Evolutionary conservation across 2,113 vertebrate genomes (phyloP).

Genomic region (Corvus hawaiiensis): DNA sequence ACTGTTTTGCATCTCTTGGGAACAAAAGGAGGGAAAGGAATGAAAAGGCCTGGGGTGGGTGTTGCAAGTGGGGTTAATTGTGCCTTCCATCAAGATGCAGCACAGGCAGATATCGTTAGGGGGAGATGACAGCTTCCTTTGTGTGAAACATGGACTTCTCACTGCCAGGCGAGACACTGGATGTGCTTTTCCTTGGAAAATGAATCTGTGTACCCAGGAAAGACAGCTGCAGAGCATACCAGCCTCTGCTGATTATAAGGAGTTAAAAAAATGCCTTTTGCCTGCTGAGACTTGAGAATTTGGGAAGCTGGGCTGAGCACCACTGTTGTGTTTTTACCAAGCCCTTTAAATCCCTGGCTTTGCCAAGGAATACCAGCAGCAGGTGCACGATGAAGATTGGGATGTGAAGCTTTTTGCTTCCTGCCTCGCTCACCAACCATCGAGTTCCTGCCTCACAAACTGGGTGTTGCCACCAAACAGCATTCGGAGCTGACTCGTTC

Average conservation of each 20-base stretch:
- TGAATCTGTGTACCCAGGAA: not conserved
- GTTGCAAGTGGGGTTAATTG: not conserved
- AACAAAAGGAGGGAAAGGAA: not conserved
- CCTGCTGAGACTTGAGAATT: not conserved
- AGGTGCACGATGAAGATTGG: not conserved
- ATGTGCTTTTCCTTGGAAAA: not conserved
- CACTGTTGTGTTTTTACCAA: not conserved
- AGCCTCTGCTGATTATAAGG: not conserved
- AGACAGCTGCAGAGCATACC: not conserved
- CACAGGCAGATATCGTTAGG: constrained; percentile 7
- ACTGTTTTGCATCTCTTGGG: not conserved
- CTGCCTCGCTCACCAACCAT: fast-evolving
- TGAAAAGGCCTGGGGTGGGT: not conserved
- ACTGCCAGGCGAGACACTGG: not conserved
- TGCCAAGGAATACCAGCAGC: not conserved
- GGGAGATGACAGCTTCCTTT: constrained; percentile 43
- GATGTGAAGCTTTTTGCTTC: not conserved
- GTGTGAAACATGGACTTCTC: not conserved
- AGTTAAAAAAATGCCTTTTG: not conserved
- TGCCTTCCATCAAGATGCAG: not conserved
- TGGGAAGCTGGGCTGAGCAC: not conserved
- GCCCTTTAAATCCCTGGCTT: not conserved
- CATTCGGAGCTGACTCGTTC: not conserved
- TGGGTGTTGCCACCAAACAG: not conserved
- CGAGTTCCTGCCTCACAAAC: not conserved